These are phyloP conservation scores for Hirundo rustica DNA, from an alignment of 2,797 vertebrate genomes.

Conservation along the genomic window DNA sequence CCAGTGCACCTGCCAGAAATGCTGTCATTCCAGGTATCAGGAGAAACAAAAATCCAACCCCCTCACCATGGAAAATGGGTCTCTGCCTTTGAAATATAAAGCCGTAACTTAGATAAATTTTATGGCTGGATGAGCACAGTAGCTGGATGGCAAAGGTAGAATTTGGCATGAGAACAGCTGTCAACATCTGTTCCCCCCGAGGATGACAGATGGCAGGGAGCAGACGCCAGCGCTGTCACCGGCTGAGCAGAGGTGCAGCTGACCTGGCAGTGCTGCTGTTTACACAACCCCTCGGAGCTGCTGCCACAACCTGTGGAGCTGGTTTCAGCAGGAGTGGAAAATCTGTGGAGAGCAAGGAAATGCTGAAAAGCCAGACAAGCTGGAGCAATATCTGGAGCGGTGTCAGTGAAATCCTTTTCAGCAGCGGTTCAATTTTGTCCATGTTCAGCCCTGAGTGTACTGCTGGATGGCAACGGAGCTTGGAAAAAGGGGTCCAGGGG, in stretches of 20 bases:
- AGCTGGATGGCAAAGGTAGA: background rate
- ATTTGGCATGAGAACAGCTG: background rate
- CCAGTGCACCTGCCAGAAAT: background rate
- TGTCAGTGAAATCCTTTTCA: background rate
- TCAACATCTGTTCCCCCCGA: background rate
- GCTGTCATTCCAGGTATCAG: background rate
- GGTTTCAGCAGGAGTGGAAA: conserved; percentile 45
- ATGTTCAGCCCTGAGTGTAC: background rate
- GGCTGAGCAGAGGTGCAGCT: background rate
- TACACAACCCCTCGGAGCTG: conserved; percentile 34
- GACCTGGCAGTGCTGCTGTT: conserved; percentile 25
- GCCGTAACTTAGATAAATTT: background rate
- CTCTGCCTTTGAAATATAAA: background rate
- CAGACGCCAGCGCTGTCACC: background rate
- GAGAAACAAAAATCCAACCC: background rate
- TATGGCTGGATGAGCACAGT: background rate
- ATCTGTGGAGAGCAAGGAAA: conserved; percentile 18
- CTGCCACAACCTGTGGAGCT: conserved; percentile 57
- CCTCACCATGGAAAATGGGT: background rate
- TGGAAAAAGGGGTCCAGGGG: background rate
- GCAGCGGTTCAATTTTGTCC: background rate
- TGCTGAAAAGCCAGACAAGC: conserved; percentile 35
- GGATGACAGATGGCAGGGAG: background rate
- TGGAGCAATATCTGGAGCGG: background rate
- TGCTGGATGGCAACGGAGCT: background rate